Base-by-base conservation (phyloP, 2,888 invertebrate species). In the Melinaea marsaeus region DNA sequence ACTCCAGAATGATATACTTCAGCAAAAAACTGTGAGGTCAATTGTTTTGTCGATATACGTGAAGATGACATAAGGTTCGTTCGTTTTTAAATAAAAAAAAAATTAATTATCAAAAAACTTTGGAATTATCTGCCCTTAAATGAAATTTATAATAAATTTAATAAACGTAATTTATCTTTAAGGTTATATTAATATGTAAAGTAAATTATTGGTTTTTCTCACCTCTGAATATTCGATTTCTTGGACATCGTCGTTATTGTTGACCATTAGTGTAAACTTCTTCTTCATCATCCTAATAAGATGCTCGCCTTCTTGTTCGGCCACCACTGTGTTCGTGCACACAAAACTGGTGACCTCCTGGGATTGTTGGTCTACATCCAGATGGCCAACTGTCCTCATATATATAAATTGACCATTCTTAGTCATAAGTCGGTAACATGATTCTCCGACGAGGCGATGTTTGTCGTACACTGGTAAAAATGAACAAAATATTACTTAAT, bases 381-480 rank as follows among this genome's bases (percentile, higher is more conserved):
- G 90, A 71, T 93, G 94, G 0, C 97, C 97, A 58, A 94, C 93
- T 0, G 97, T 96, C 71, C 94, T 92, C 79, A 97, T 91, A 80
- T 96, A 97, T 66, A 97, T 95, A 75, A 95, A 95, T 73, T 94
- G 92, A 0, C 96, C 96, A 62, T 94, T 95, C 75, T 95, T 94
- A 0, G 95, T 94, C 72, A 94, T 92, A 13, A 97, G 87, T 3
- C 97, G 93, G 80, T 97, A 97, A 72, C 96, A 96, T 0, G 97
- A 96, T 69, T 94, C 93, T 3, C 97, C 97, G 70, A 92, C 94
- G 60, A 95, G 92, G 69, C 94, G 94, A 55, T 94, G 94, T 72
- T 93, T 92, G 77, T 95, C 95, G 78, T 96, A 97, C 97, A 97
- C 89, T 89, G 77, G 73, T 11, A 79, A 63, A 59, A 11, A 58